phyloP scores from a whole-genome alignment of 2,888 invertebrate genomes.

The Drosophila atripex region DNA sequence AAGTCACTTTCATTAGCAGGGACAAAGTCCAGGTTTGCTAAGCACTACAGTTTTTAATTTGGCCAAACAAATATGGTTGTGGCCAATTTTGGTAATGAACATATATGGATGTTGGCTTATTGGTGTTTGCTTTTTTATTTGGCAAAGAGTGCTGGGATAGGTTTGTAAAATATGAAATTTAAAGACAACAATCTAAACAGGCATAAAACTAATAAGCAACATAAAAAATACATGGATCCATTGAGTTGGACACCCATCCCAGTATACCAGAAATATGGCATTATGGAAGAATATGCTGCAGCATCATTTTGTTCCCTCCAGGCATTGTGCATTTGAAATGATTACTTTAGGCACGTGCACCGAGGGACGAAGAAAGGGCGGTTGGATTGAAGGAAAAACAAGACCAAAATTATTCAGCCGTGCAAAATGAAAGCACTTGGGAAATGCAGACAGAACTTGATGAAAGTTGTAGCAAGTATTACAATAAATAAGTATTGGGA shows the following conservation, averaged over 20 bases:
- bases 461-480: slow-evolving; percentile 49
- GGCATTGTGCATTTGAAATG: slow-evolving; percentile 69
- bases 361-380: slow-evolving; percentile 1
- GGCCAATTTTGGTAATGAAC: slow-evolving; percentile 1
- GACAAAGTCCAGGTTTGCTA: neutral
- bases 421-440: slow-evolving; percentile 42
- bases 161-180: neutral
- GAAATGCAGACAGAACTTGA: slow-evolving; percentile 37
- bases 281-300: slow-evolving; percentile 51
- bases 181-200: neutral
- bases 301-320: slow-evolving; percentile 18
- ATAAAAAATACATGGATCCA: slow-evolving; percentile 1
- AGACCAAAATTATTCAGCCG: slow-evolving; percentile 60
- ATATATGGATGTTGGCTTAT: neutral
- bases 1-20: slow-evolving; percentile 10
- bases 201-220: slow-evolving; percentile 13
- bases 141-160: neutral
- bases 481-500: slow-evolving; percentile 27
- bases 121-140: neutral
- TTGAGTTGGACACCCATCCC: slow-evolving; percentile 8
- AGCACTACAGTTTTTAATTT: slow-evolving; percentile 8
- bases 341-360: slow-evolving; percentile 49
- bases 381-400: slow-evolving; percentile 22
- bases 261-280: slow-evolving; percentile 15
- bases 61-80: neutral